A percentile compares a stretch with the other conserved stretches of the same genome.
phyloP scores from a whole-genome alignment of 2,888 invertebrate species.

The Myathropa florea region DNA sequence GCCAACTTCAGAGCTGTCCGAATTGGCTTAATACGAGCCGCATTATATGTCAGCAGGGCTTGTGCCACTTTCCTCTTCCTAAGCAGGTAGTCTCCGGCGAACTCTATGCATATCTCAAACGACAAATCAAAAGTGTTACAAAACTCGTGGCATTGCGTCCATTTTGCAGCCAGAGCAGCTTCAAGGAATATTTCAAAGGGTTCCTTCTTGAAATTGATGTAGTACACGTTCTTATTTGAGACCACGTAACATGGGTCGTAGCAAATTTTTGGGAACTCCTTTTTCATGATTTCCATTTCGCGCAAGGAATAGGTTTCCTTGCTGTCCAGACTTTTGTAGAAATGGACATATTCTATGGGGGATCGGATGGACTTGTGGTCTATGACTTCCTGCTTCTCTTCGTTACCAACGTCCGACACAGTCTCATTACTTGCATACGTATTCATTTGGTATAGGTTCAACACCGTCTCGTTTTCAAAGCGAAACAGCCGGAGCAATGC shows the following conservation, averaged over 20 bases:
- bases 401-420: slow-evolving; percentile 74
- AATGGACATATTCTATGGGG: slow-evolving; percentile 78
- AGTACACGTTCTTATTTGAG: slow-evolving; percentile 80
- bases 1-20: slow-evolving; percentile 80
- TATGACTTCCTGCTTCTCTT: slow-evolving; percentile 77
- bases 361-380: slow-evolving; percentile 77
- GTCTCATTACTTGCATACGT: slow-evolving; percentile 73
- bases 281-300: slow-evolving; percentile 79
- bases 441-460: slow-evolving; percentile 79
- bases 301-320: slow-evolving; percentile 76
- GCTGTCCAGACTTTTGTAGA: slow-evolving; percentile 76
- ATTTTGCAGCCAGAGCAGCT: slow-evolving; percentile 77
- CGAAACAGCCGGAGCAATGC: slow-evolving; percentile 78
- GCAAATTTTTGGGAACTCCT: slow-evolving; percentile 79
- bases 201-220: slow-evolving; percentile 79
- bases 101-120: slow-evolving; percentile 83
- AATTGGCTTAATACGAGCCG: slow-evolving; percentile 84
- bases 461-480: slow-evolving; percentile 79
- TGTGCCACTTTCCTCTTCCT: slow-evolving; percentile 87
- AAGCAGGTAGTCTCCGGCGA: slow-evolving; percentile 91
- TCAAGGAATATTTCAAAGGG: slow-evolving; percentile 79
- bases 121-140: slow-evolving; percentile 80
- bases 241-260: slow-evolving; percentile 80
- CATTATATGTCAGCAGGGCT: slow-evolving; percentile 90
- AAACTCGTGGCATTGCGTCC: slow-evolving; percentile 80